phyloP scores from a whole-genome alignment of 2,888 invertebrate species.

The Malthinus flaveolus region DNA sequence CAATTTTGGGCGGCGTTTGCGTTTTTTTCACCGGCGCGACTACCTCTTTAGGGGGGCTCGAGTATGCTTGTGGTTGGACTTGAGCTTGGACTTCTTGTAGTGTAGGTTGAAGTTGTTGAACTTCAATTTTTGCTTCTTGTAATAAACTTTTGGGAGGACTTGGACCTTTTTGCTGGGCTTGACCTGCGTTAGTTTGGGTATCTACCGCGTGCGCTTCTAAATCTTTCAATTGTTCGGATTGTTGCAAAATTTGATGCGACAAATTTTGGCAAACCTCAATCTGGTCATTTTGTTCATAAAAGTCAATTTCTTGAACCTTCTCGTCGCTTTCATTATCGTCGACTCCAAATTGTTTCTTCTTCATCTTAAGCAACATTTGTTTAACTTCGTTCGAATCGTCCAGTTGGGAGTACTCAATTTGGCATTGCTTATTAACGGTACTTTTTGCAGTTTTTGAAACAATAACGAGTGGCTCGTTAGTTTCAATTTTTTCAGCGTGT shows the following conservation, averaged over 20 bases:
- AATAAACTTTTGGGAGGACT: not conserved
- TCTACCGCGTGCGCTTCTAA: not conserved
- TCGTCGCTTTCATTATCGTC: constrained; percentile 5
- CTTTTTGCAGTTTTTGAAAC: constrained; percentile 16
- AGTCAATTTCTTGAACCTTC: not conserved
- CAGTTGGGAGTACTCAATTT: constrained; percentile 21
- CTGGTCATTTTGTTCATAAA: not conserved
- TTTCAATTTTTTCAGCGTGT: not conserved
- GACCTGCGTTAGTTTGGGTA: not conserved
- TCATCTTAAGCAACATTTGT: constrained; percentile 38
- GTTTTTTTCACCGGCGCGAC: not conserved
- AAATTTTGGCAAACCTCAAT: too few species aligned
- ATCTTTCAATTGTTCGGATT: not conserved
- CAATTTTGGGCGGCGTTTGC: not conserved
- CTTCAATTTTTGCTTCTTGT: too few species aligned
- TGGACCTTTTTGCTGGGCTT: not conserved
- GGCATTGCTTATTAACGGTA: constrained; percentile 17
- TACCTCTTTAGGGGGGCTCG: not conserved
- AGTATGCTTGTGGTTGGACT: not conserved
- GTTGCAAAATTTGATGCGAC: not conserved
- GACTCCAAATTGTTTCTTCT: constrained; percentile 29
- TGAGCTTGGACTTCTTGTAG: not conserved
- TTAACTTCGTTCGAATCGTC: constrained; percentile 37
- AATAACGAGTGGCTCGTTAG: not conserved
- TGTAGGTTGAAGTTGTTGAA: too few species aligned